Evolutionary conservation across 2,113 vertebrate species (phyloP), one percentile per base, ranked within the genome.

Genomic region (Formicarius rufipectus): DNA sequence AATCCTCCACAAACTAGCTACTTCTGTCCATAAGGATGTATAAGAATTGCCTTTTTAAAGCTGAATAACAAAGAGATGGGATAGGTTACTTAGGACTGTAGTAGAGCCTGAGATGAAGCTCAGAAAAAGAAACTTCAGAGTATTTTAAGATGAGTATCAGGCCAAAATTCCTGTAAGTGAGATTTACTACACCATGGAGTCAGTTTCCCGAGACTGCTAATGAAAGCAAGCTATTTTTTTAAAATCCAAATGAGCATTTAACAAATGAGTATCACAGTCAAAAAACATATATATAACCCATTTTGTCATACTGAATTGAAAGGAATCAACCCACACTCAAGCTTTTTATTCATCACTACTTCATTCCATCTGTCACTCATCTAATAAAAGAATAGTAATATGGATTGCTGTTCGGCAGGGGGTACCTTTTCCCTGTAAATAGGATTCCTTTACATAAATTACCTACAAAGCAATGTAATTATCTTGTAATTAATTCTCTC

Each of bases 201-300:
- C 92, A 79, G 63, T 83, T 91, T 96, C 84, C 78, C 11, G 2
- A 90, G 50, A 69, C 87, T 89, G 59, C 53, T 93, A 94, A 95
- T 85, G 84, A 97, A 97, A 83, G 87, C 84, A 96, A 83, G 84
- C 45, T 88, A 94, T 93, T 95, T 96, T n/a, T 96, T 87, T 93
- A 16, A 95, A 96, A 87, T 91, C 67, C 82, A 97, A 96, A 96
- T 62, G 33, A 96, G 37, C 75, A 90, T 91, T 94, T 91, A 89
- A 96, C 96, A 96, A 97, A 97, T 79, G 37, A 96, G 39, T 83
- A 90, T 62, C 96, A 93, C 82, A 71, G 82, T 94, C 67, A 77
- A 21, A 49, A 90, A 14, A 33, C 50, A 40, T 91, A 94, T 52
- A 88, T 62, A 55, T 94, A 91, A 85, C 55, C 89, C 22, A 1